Evolutionary conservation across 2,113 vertebrate species (phyloP).

Genomic region (Macroglossus sobrinus): DNA sequence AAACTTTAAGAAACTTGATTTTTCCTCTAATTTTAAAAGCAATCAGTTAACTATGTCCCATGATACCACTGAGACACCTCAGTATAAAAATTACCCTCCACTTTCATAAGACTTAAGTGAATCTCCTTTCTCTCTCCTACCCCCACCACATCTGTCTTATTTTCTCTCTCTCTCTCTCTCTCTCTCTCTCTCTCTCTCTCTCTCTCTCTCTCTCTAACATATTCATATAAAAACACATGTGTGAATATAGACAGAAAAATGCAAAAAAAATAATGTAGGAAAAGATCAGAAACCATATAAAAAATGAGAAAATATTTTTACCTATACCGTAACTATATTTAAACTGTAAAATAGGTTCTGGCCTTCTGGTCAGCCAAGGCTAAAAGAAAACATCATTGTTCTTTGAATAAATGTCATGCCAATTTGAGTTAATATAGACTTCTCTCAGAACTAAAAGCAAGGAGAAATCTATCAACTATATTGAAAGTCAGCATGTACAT

Average conservation of each 20-base stretch:
- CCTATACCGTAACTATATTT: background rate
- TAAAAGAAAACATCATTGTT: background rate
- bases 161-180: background rate
- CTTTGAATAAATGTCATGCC: background rate
- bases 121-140: background rate
- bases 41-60: background rate
- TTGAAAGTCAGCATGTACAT: background rate
- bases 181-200: background rate
- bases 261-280: background rate
- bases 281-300: background rate
- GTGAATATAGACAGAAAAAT: background rate
- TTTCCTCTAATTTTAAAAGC: background rate
- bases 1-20: background rate
- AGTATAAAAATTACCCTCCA: background rate
- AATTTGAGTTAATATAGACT: background rate
- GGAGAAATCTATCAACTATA: background rate
- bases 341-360: background rate
- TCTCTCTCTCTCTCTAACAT: background rate
- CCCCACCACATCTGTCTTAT: background rate
- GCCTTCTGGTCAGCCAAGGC: background rate
- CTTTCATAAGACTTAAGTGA: background rate
- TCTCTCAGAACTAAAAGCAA: background rate
- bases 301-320: background rate
- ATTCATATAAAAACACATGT: background rate
- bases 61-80: background rate